Base-by-base conservation (phyloP, 2,113 vertebrate genomes). In the Jacana jacana region DNA sequence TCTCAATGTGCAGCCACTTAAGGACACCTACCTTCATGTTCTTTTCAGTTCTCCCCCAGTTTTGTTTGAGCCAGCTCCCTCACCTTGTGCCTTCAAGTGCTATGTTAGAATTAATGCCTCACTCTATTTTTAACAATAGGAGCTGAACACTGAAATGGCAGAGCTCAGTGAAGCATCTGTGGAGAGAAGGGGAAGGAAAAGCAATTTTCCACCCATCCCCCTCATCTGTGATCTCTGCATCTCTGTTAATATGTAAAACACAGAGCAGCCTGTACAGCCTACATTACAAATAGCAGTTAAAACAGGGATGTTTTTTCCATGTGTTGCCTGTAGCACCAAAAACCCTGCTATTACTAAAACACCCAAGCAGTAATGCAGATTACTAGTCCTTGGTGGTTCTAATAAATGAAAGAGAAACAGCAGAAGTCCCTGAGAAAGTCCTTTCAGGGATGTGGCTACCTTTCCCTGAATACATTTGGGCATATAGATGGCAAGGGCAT, bases 111-210 rank as follows among this genome's bases (percentile, higher is more conserved):
- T 72, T 72, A 71, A 64, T 61, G 42, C 64, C 51, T 89, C 48
- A 39, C 23, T 70, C 51, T 76, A 19, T 72, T 93, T 96, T 96
- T 90, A 91, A 75, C 79, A 58, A 20, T 33, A 88, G 39, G 76
- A 91, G 76, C 42, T 70, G 89, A 93, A 70, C 46, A 25, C 10
- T 86, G 63, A 70, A 82, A 73, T 19, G 49, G 28, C 40, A 80
- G 58, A 89, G 81, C 63, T 69, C 48, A 86, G 49, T 37, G 55
- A 86, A 78, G 57, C 1, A 0, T 76, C 35, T 1, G 3, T 48
- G 52, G 71, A 82, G 49, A 87, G 58, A 88, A 93, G 42, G 63
- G 75, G 87, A 93, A 90, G 85, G 79, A 96, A 95, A 94, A 95
- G 31, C 37, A 70, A 86, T 95, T 93, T 83, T 91, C 78, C 46